phyloP scores from a whole-genome alignment of 2,113 vertebrate species.

The Dissostichus mawsoni region DNA sequence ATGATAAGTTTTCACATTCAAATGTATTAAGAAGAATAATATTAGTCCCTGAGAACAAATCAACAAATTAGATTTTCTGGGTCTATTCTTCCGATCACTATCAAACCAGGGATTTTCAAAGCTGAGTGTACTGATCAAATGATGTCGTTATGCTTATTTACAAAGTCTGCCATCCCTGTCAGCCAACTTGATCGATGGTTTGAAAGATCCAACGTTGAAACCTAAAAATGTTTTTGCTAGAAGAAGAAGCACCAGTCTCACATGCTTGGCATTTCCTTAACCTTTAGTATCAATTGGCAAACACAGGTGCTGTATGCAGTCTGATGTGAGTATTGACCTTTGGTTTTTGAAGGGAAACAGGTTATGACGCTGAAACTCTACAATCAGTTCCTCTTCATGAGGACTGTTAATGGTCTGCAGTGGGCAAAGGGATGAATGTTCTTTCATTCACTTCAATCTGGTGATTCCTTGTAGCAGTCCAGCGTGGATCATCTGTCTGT shows the following conservation, averaged over 20 bases:
- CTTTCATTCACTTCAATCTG: background rate
- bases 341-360: background rate
- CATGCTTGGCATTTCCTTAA: too few species aligned
- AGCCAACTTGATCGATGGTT: background rate
- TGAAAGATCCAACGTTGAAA: background rate
- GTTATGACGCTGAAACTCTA: background rate
- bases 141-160: background rate
- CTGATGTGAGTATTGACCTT: background rate
- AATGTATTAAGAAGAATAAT: background rate
- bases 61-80: background rate
- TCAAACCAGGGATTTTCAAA: too few species aligned
- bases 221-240: background rate
- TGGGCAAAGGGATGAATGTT: conserved; percentile 10
- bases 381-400: background rate
- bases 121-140: background rate
- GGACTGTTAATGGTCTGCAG: background rate
- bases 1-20: background rate
- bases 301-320: background rate
- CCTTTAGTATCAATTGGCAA: background rate
- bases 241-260: background rate
- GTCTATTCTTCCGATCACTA: too few species aligned
- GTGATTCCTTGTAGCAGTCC: conserved; percentile 23
- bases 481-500: conserved; percentile 9
- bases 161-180: background rate
- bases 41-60: background rate